Conservation (phyloP, 2,888 invertebrate species). For the Gonocerus acuteangulatus region DNA sequence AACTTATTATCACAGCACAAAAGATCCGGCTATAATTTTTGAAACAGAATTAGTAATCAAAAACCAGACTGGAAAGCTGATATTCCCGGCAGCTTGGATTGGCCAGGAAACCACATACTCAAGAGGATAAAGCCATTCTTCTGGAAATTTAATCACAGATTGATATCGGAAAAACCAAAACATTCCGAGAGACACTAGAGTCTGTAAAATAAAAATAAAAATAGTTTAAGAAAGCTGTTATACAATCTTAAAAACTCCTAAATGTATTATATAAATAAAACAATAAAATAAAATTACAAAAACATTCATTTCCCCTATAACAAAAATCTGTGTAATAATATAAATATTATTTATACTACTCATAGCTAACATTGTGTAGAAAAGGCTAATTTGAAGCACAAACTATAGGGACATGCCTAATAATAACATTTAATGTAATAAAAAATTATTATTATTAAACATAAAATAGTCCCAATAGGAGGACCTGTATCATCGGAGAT, state of each 20-base stretch:
- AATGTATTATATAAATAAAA: not conserved
- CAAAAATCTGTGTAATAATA: no score
- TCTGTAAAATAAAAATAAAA: constrained; percentile 25
- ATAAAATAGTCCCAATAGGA: no score
- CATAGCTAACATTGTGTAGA: no score
- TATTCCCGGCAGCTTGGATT: constrained; percentile 25
- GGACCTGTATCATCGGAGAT: no score
- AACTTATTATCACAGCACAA: not conserved
- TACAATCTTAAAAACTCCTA: not conserved
- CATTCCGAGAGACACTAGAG: constrained; percentile 26
- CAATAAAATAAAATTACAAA: not conserved
- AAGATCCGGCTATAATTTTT: constrained; percentile 17
- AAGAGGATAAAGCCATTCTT: constrained; percentile 30
- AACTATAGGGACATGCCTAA: no score
- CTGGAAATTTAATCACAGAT: constrained; percentile 28
- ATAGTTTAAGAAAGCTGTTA: not conserved
- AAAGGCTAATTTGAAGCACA: no score
- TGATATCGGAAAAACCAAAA: constrained; percentile 29
- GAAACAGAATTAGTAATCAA: constrained; percentile 28
- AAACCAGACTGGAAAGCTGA: constrained; percentile 34
- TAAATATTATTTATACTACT: no score
- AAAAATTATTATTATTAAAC: no score
- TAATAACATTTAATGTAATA: no score
- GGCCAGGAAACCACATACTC: constrained; percentile 30
- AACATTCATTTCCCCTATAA: not conserved